A percentile compares a stretch with the other conserved stretches of the same genome.
phyloP scores from a whole-genome alignment of 1,140 invertebrate species.

The Brachionus manjavacas region DNA sequence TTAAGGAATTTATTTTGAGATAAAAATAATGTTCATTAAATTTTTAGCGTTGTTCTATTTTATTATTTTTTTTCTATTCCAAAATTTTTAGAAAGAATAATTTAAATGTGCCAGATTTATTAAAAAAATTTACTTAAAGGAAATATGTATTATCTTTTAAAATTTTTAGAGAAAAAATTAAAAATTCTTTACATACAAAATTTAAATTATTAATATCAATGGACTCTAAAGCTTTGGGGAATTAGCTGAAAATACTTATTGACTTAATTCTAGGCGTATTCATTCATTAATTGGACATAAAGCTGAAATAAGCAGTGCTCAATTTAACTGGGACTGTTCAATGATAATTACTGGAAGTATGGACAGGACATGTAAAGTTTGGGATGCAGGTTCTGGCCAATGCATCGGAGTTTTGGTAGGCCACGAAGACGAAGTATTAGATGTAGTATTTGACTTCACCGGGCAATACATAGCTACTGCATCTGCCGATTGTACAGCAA shows the following conservation, averaged over 20 bases:
- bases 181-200: neutral
- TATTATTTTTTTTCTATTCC: too few species aligned
- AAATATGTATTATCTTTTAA: too few species aligned
- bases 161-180: neutral
- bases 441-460: slow-evolving; percentile 69
- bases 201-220: neutral
- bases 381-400: slow-evolving; percentile 64
- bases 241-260: neutral
- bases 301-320: slow-evolving; percentile 69
- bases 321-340: slow-evolving; percentile 69
- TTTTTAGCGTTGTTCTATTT: too few species aligned
- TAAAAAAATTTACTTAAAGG: too few species aligned
- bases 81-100: too few species aligned
- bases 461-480: slow-evolving; percentile 68
- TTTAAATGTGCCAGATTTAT: too few species aligned
- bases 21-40: too few species aligned
- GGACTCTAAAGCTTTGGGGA: neutral
- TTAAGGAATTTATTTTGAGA: too few species aligned
- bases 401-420: slow-evolving; percentile 64
- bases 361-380: slow-evolving; percentile 70
- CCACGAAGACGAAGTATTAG: slow-evolving; percentile 71
- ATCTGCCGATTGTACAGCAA: slow-evolving; percentile 68
- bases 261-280: slow-evolving; percentile 59
- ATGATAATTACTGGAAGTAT: slow-evolving; percentile 68
- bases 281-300: slow-evolving; percentile 66